Evolutionary conservation across 2,113 vertebrate genomes (phyloP), one percentile per base, ranked within the genome.

Genomic region (Microtus pennsylvanicus): DNA sequence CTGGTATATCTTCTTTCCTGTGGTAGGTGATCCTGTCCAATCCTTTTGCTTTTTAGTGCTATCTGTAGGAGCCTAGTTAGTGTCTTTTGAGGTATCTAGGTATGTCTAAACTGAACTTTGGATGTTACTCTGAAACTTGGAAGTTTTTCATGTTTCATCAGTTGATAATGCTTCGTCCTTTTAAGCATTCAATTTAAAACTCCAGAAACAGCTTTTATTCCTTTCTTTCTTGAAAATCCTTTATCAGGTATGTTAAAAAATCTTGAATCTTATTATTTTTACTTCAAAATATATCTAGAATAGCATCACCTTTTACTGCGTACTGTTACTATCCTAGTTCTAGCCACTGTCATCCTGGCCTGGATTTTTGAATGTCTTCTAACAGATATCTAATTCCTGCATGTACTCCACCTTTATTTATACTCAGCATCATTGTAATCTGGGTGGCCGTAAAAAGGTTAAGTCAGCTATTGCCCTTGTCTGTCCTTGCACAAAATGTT

Each of bases 241-340:
- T 0, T 91, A 63, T 35, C 26, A 90, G 83, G 13, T 91, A 22
- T 94, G 42, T 93, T 63, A 90, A 85, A 65, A 89, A n/a, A 58
- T 85, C 7, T 89, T 19, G 9, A 33, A 50, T 85, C 9, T 77
- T 14, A 16, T 35, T 76, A 50, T 45, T 58, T 50, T 61, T 95
- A n/a, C 12, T 91, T 96, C 28, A 94, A 50, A 87, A 63, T 86
- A 86, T 89, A 76, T 91, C 52, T 3, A 93, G 50, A 89, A 89
- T 96, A 58, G 76, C 86, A 19, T 78, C 17, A 83, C 14, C 22
- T 72, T 35, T 92, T 2, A 78, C 26, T 7, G 50, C 7, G 16
- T 63, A 24, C 9, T 35, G 11, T 80, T 95, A 95, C 35, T 10
- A 28, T 86, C 10, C 50, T 90, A 6, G 42, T 87, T 21, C 22